Percentiles rank a stretch among this genome's conserved stretches.
Conservation (phyloP, 2,797 vertebrate genomes). For the Enteromius anoplus region DNA sequence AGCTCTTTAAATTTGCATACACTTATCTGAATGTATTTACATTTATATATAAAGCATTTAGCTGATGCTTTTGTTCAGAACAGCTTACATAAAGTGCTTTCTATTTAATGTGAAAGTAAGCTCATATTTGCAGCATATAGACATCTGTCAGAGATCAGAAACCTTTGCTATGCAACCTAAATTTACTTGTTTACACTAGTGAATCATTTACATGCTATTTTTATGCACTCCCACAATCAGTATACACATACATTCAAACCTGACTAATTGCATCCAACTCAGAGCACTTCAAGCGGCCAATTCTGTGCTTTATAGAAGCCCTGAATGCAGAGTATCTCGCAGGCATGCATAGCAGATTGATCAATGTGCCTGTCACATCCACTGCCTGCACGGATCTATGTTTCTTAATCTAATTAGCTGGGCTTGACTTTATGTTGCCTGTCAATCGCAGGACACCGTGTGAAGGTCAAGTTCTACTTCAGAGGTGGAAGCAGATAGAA, state of each 20-base stretch:
- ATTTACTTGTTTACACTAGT: neutral
- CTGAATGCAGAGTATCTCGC: constrained; percentile 38
- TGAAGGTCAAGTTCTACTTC: constrained; percentile 77
- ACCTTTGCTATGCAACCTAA: neutral
- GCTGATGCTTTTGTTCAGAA: neutral
- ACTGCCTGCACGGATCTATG: constrained; percentile 74
- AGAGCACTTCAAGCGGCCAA: neutral
- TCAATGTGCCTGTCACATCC: constrained; percentile 81
- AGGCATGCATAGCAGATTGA: constrained; percentile 57
- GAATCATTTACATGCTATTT: neutral
- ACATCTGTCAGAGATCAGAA: constrained; percentile 3
- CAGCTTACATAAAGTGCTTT: constrained; percentile 23
- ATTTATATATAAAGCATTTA: neutral
- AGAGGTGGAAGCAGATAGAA: constrained; percentile 65
- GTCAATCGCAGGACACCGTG: constrained; percentile 70
- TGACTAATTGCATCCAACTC: constrained; percentile 6
- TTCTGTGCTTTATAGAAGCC: constrained; percentile 3
- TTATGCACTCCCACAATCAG: neutral
- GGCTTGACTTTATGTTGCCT: constrained; percentile 75
- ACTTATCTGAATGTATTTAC: neutral
- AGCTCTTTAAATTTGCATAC: neutral
- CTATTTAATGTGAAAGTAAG: neutral
- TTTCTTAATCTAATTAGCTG: constrained; percentile 82
- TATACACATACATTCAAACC: neutral
- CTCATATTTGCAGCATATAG: neutral